Evolutionary conservation across 2,888 invertebrate genomes (phyloP).

Genomic region (Salpingus planirostris): DNA sequence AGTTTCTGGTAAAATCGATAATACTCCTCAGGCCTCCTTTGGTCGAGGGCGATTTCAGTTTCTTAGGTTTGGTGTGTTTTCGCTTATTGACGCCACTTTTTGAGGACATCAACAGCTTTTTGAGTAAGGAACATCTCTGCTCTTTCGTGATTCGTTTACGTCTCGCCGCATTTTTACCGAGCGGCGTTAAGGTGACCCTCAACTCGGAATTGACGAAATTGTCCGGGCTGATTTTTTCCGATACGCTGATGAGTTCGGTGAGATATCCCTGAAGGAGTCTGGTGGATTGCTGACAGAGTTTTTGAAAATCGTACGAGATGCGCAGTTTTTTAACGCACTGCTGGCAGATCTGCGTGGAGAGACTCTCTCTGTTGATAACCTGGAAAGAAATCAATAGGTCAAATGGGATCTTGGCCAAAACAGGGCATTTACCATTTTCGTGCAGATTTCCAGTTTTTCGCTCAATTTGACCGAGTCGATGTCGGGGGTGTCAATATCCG

Average conservation of each 20-base stretch:
- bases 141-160: slow-evolving; percentile 36
- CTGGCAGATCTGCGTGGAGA: slow-evolving; percentile 35
- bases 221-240: slow-evolving; percentile 22
- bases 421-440: slow-evolving; percentile 34
- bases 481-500: slow-evolving; percentile 34
- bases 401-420: slow-evolving; percentile 19
- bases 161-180: slow-evolving; percentile 13
- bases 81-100: too few relatives aligned
- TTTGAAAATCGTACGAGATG: slow-evolving; percentile 36
- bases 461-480: slow-evolving; percentile 35
- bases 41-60: neutral
- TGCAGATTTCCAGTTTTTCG: slow-evolving; percentile 37
- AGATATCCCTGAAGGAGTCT: slow-evolving; percentile 34
- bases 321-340: slow-evolving; percentile 36
- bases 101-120: slow-evolving; percentile 28
- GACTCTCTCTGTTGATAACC: slow-evolving; percentile 34
- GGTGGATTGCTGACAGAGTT: slow-evolving; percentile 37
- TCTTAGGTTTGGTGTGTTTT: slow-evolving; percentile 16
- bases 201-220: slow-evolving; percentile 32
- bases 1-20: slow-evolving; percentile 35
- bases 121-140: slow-evolving; percentile 35
- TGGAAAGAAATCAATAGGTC: slow-evolving; percentile 39
- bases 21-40: slow-evolving; percentile 33
- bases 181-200: slow-evolving; percentile 26
- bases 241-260: slow-evolving; percentile 27